phyloP scores from a whole-genome alignment of 2,113 vertebrate species.

The rat (Rattus norvegicus) region DNA sequence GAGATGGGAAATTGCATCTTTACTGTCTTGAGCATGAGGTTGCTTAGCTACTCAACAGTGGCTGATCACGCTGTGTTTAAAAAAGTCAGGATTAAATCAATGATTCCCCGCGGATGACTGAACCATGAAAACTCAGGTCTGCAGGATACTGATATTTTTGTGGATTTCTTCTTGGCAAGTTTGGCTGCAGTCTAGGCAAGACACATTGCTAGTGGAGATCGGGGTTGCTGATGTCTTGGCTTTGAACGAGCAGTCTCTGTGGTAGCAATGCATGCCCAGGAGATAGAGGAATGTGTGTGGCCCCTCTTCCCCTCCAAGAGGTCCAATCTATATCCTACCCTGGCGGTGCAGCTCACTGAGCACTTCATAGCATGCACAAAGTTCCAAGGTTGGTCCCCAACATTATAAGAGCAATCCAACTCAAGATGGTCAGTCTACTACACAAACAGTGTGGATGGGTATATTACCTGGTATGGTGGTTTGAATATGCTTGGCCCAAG shows the following conservation, averaged over 20 bases:
- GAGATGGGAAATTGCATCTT: neutral
- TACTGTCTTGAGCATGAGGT: neutral
- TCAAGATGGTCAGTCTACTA: neutral
- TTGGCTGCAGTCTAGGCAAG: neutral
- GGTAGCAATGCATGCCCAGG: neutral
- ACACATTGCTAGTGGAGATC: neutral
- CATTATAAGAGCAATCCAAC: neutral
- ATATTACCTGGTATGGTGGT: too few species aligned
- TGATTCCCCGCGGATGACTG: neutral
- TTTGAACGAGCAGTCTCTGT: neutral
- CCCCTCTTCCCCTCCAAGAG: neutral
- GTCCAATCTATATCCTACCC: neutral
- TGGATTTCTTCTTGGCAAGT: neutral
- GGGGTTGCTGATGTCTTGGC: neutral
- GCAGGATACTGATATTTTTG: neutral
- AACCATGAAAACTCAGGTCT: neutral
- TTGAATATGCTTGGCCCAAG: too few species aligned
- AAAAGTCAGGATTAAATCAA: slow-evolving; percentile 11
- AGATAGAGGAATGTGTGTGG: neutral
- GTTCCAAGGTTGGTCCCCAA: neutral
- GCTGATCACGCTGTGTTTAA: neutral
- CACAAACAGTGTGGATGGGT: neutral
- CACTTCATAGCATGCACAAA: neutral
- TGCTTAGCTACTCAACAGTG: neutral
- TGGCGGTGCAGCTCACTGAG: neutral